Evolutionary conservation across 2,888 invertebrate genomes (phyloP).

Genomic region (Anagyrus pseudococci): DNA sequence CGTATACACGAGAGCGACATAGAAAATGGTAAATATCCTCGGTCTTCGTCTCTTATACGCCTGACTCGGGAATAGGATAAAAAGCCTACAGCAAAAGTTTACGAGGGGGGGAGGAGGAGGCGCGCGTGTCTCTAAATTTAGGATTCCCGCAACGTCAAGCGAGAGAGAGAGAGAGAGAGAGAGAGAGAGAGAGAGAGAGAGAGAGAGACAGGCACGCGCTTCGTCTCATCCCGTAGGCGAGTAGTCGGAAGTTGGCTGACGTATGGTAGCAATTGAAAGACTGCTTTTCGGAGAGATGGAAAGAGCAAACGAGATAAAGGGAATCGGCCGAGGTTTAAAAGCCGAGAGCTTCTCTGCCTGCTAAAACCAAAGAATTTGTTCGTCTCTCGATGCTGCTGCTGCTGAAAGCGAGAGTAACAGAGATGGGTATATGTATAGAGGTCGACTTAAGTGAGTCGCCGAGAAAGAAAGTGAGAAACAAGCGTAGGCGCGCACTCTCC

Average conservation of each 20-base stretch:
- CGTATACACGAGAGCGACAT: slow-evolving; percentile 3
- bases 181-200: neutral
- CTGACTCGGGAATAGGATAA: neutral
- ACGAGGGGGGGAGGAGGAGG: neutral
- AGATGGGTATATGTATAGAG: no score
- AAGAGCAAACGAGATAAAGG: neutral
- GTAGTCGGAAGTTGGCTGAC: no score
- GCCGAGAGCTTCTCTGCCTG: slow-evolving; percentile 29
- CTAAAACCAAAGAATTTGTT: slow-evolving; percentile 46
- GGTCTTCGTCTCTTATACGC: neutral
- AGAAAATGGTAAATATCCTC: slow-evolving; percentile 14
- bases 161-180: slow-evolving; percentile 22
- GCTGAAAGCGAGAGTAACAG: slow-evolving; percentile 26
- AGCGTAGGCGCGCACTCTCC: neutral
- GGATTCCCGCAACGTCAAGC: slow-evolving; percentile 25
- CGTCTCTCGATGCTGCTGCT: slow-evolving; percentile 38
- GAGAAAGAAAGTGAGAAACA: slow-evolving; percentile 14
- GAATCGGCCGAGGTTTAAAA: slow-evolving; percentile 27
- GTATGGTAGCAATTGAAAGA: no score
- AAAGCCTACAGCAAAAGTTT: neutral
- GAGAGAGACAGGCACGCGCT: slow-evolving; percentile 1
- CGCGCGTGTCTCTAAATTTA: slow-evolving; percentile 26
- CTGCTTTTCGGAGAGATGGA: no score
- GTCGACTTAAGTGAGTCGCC: slow-evolving; percentile 9
- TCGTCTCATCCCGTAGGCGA: no score